phyloP scores from a whole-genome alignment of 2,888 invertebrate genomes.

The Tiliacea aurago region DNA sequence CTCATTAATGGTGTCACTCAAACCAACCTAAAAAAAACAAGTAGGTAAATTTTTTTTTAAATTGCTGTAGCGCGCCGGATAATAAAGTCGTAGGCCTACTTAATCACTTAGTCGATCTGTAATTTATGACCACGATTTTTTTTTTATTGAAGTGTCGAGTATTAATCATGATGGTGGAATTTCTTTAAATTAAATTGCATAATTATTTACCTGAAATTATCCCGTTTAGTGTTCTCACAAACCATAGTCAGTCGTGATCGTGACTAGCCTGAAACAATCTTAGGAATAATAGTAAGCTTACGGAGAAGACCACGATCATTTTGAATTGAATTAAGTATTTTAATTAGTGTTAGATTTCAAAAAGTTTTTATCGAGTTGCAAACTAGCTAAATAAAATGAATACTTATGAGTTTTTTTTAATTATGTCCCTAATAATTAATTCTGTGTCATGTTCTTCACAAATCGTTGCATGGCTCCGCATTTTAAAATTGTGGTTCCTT shows the following conservation, averaged over 20 bases:
- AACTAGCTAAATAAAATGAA: background rate
- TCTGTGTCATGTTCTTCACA: background rate
- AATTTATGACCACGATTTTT: background rate
- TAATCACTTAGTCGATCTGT: background rate
- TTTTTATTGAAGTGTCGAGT: background rate
- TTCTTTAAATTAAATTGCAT: slow-evolving; percentile 6
- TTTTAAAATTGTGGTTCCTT: background rate
- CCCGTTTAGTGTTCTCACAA: background rate
- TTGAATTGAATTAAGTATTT: background rate
- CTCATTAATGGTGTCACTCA: background rate
- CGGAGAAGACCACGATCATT: background rate
- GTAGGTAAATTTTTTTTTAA: background rate
- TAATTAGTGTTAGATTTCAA: slow-evolving; percentile 2
- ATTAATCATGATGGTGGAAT: background rate
- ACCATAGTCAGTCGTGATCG: slow-evolving; percentile 5
- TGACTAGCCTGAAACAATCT: slow-evolving; percentile 15
- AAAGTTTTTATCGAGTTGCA: background rate
- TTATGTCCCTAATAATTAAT: background rate
- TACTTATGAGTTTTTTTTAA: background rate
- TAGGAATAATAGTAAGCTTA: background rate
- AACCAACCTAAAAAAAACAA: slow-evolving; percentile 1
- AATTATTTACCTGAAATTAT: background rate
- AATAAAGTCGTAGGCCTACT: background rate
- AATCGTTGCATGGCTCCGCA: background rate
- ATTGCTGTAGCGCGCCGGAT: no score